These are phyloP conservation scores for Andrena dorsata DNA, from an alignment of 2,888 invertebrate species.

Conservation along the genomic window DNA sequence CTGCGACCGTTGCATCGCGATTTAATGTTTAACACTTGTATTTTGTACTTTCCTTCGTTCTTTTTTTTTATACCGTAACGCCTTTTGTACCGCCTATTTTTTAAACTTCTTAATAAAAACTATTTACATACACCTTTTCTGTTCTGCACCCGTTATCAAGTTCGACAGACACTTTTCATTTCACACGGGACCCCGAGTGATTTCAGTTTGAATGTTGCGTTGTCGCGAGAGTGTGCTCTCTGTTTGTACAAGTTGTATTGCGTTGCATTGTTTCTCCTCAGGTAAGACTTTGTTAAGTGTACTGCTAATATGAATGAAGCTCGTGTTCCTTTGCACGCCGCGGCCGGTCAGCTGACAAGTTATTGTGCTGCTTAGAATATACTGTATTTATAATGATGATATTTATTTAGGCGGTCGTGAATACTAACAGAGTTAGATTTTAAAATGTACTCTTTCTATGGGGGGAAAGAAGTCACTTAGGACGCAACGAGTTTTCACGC, in stretches of 20 bases:
- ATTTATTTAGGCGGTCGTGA: no score
- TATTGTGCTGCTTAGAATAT: background rate
- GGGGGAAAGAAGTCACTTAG: background rate
- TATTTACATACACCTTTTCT: conserved; percentile 64
- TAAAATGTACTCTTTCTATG: background rate
- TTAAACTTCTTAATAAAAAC: conserved; percentile 70
- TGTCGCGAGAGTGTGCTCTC: background rate
- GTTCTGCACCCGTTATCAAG: conserved; percentile 55
- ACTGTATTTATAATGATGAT: background rate
- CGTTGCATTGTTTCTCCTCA: conserved; percentile 26
- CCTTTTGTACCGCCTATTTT: conserved; percentile 72
- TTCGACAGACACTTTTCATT: background rate
- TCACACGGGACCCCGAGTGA: background rate
- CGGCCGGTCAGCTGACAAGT: background rate
- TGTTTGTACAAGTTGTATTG: conserved; percentile 19
- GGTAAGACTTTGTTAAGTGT: conserved; percentile 24
- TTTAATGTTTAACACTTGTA: conserved; percentile 76
- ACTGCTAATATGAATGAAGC: conserved; percentile 12
- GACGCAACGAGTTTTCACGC: background rate
- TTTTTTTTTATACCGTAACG: conserved; percentile 69
- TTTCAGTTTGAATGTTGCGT: background rate
- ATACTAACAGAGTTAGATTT: background rate
- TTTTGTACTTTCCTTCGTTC: conserved; percentile 69
- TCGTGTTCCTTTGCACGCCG: conserved; percentile 41
- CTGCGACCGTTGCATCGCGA: conserved; percentile 72